These are phyloP conservation scores for Calycopis cecrops DNA, from an alignment of 1,140 invertebrate species.

Conservation along the genomic window DNA sequence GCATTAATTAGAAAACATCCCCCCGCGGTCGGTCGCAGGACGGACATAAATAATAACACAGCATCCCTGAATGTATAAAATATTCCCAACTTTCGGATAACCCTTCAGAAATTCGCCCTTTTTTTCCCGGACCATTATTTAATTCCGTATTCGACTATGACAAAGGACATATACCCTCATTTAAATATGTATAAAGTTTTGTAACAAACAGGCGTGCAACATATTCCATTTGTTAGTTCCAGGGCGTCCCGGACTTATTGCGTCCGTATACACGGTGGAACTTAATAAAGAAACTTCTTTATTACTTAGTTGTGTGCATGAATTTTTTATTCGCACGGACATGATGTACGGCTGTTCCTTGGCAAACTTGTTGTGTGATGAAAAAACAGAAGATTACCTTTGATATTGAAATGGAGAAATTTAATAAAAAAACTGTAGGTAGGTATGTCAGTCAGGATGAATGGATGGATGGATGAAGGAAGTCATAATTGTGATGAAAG, in stretches of 20 bases:
- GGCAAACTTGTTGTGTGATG: slow-evolving; percentile 1
- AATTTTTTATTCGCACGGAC: slow-evolving; percentile 3
- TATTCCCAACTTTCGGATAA: slow-evolving; percentile 56
- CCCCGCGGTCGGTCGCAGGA: slow-evolving; percentile 42
- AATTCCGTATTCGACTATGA: slow-evolving; percentile 62
- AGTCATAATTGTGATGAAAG: too few species aligned
- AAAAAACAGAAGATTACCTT: neutral
- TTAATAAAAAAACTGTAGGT: too few species aligned
- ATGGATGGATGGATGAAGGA: too few species aligned
- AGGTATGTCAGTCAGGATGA: too few species aligned
- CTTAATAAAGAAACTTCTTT: slow-evolving; percentile 12
- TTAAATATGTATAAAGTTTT: slow-evolving; percentile 64
- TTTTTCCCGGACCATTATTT: slow-evolving; percentile 63
- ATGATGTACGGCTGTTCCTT: slow-evolving; percentile 14
- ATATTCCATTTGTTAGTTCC: slow-evolving; percentile 34
- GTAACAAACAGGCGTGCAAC: slow-evolving; percentile 26
- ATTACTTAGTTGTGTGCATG: slow-evolving; percentile 6
- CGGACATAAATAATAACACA: slow-evolving; percentile 63
- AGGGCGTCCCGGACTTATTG: slow-evolving; percentile 25
- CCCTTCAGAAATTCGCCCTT: slow-evolving; percentile 63
- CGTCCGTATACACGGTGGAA: slow-evolving; percentile 27
- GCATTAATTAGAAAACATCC: slow-evolving; percentile 66
- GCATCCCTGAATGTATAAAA: slow-evolving; percentile 53
- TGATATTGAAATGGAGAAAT: neutral
- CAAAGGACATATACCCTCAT: slow-evolving; percentile 40